Evolutionary conservation across 2,113 vertebrate genomes (phyloP).

Genomic region (Indri indri): DNA sequence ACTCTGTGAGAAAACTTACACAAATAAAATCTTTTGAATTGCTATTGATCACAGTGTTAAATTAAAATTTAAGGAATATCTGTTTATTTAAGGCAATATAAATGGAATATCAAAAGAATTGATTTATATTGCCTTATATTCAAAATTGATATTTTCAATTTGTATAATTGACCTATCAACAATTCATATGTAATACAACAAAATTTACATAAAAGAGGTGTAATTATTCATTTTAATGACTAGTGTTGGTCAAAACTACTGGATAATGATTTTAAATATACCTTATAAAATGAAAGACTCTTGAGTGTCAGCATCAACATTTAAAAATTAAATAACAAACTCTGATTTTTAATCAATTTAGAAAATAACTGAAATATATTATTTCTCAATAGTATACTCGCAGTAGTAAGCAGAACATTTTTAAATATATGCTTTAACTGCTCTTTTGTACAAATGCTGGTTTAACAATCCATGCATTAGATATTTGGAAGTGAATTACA

Average conservation of each 20-base stretch:
- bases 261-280: slow-evolving; percentile 80
- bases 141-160: not conserved
- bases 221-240: slow-evolving; percentile 35
- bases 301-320: slow-evolving; percentile 84
- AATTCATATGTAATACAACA: not conserved
- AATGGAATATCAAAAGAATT: not conserved
- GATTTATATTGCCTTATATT: not conserved
- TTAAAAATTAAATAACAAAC: slow-evolving; percentile 83
- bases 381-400: slow-evolving; percentile 85
- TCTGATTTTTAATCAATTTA: slow-evolving; percentile 88
- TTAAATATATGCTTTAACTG: slow-evolving; percentile 24
- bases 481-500: slow-evolving; percentile 17
- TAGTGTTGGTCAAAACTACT: slow-evolving; percentile 74
- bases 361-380: slow-evolving; percentile 86
- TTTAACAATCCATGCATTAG: not conserved
- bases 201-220: not conserved
- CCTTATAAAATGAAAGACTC: slow-evolving; percentile 76
- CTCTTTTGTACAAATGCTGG: not conserved
- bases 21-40: not conserved
- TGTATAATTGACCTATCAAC: not conserved
- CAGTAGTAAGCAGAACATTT: slow-evolving; percentile 67
- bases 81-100: not conserved
- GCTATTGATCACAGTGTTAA: not conserved
- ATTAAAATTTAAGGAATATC: slow-evolving; percentile 7
- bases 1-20: not conserved